Percentiles rank a stretch among this genome's conserved stretches.
These are phyloP conservation scores for Carettochelys insculpta DNA, from an alignment of 2,113 vertebrate genomes.

Conservation along the genomic window DNA sequence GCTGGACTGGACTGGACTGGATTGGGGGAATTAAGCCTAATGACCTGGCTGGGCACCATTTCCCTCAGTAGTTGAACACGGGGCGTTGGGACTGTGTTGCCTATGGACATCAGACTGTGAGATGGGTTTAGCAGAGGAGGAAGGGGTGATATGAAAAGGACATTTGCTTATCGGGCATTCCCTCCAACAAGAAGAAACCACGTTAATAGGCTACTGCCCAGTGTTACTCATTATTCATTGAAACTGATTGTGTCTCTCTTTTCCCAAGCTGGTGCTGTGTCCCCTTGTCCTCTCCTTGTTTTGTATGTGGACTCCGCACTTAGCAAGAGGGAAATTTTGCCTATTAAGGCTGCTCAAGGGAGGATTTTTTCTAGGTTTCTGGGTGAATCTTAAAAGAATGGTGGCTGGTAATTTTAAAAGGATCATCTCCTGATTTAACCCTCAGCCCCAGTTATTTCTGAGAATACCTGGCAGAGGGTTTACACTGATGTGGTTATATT, in stretches of 20 bases:
- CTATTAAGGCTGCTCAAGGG: neutral
- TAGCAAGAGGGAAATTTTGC: neutral
- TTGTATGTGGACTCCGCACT: neutral
- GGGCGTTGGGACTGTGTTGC: too few relatives aligned
- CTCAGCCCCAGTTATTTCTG: neutral
- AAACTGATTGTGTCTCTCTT: neutral
- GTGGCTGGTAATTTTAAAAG: neutral
- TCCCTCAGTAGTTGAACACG: neutral
- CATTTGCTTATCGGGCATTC: too few relatives aligned
- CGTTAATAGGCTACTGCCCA: too few relatives aligned
- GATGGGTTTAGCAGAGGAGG: neutral
- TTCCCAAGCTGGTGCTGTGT: neutral
- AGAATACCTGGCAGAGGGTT: neutral
- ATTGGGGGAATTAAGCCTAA: too few relatives aligned
- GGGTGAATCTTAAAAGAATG: neutral
- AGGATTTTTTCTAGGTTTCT: neutral
- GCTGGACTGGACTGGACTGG: too few relatives aligned
- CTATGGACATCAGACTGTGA: neutral
- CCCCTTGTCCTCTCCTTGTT: neutral
- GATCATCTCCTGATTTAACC: too few relatives aligned
- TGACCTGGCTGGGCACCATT: neutral
- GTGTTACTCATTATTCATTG: too few relatives aligned
- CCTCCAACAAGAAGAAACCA: too few relatives aligned
- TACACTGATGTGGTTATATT: too few relatives aligned
- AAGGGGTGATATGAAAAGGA: neutral